Conservation (phyloP, 2,888 invertebrate species). For the Drosophila gaucha region DNA sequence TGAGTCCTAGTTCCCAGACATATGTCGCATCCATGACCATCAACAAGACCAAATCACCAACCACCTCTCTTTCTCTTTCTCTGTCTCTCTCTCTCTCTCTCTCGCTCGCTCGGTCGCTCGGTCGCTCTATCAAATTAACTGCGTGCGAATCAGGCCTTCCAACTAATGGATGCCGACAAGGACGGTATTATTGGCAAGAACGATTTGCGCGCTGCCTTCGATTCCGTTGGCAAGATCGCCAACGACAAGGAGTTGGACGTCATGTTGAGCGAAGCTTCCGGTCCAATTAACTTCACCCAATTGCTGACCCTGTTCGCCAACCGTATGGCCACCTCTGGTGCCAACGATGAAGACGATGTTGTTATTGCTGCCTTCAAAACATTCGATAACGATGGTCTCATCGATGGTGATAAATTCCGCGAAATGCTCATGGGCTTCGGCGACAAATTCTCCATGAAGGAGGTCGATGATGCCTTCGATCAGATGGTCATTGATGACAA, state of each 20-base stretch:
- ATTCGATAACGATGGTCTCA: conserved; percentile 95
- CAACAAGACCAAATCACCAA: conserved; percentile 73
- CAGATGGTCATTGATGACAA: conserved; percentile 96
- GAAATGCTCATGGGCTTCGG: conserved; percentile 97
- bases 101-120: conserved; percentile 36
- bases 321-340: conserved; percentile 95
- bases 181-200: conserved; percentile 95
- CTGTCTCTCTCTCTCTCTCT: conserved; percentile 50
- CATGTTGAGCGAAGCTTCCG: conserved; percentile 94
- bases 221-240: conserved; percentile 95
- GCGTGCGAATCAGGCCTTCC: conserved; percentile 90
- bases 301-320: conserved; percentile 95
- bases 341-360: conserved; percentile 95
- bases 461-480: conserved; percentile 96
- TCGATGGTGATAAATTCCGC: conserved; percentile 95
- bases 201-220: conserved; percentile 96
- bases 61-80: conserved; percentile 69
- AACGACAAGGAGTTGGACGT: conserved; percentile 95
- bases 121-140: conserved; percentile 19
- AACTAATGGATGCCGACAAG: conserved; percentile 98
- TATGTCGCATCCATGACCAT: conserved; percentile 41
- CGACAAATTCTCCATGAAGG: conserved; percentile 94
- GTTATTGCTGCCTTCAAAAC: conserved; percentile 96
- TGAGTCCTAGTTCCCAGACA: conserved; percentile 5
- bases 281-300: conserved; percentile 98